Base-by-base conservation (phyloP, 1,140 invertebrate genomes). In the Copidosoma floridanum region DNA sequence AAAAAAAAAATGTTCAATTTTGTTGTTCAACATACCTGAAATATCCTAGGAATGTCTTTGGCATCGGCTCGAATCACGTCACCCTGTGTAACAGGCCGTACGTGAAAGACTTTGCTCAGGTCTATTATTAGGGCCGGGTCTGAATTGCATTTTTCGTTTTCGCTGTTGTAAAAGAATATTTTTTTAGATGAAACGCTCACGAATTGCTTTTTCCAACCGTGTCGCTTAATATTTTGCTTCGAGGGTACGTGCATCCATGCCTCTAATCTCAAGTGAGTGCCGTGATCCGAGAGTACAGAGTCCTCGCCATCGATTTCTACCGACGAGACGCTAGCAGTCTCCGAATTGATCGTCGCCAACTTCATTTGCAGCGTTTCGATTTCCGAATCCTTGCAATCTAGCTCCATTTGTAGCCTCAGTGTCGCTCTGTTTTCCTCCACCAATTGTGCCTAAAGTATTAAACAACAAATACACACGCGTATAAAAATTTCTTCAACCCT, bases 21-120 rank as follows among this genome's bases (percentile, higher is more conserved):
- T n/a, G n/a, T n/a, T n/a, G n/a, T n/a, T 29, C 16, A 10, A 35
- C n/a, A 37, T 78, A 89, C 88, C 85, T 98, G 96, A 83, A 98
- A 98, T 83, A 99, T 99, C 79, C 95, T 89, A 71, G 97, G 97
- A 81, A 99, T 97, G 86, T 98, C 95, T 89, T 96, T 96, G 78
- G 94, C 93, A 85, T 98, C 95, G 54, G 94, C 97, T 77, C 96
- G 87, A 75, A 98, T 97, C 63, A 98, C 95, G 86, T 99, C 97
- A 70, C 95, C 95, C 82, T 98, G 96, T 54, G 96, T 98, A 50
- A 99, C 97, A 60, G 94, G 92, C 68, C 97, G 88, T 59, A 99
- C 97, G 82, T 99, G 97, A 83, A 98, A 98, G 70, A 99, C 89
- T 89, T 98, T 98, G 78, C 95, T 95, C 69, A 99, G 86, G 85